phyloP scores from a whole-genome alignment of 2,113 vertebrate species.

The Isichthys henryi region DNA sequence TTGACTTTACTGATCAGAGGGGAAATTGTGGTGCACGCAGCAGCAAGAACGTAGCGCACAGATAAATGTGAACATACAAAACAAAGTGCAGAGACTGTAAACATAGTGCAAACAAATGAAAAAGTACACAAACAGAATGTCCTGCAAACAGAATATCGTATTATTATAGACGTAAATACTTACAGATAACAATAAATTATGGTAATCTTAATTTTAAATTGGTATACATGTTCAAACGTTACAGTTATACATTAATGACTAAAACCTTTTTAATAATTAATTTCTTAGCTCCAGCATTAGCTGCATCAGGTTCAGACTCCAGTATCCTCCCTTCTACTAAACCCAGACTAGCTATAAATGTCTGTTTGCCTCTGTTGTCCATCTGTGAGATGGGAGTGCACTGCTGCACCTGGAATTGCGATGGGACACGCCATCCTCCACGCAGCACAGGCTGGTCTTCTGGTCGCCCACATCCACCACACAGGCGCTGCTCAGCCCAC shows the following conservation, averaged over 20 bases:
- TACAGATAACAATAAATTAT: not conserved
- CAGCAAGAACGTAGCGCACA: not conserved
- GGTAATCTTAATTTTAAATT: not conserved
- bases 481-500: slow-evolving; percentile 89
- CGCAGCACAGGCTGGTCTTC: slow-evolving; percentile 93
- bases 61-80: not conserved
- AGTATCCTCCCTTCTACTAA: not conserved
- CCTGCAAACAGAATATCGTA: not conserved
- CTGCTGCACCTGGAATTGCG: slow-evolving; percentile 78
- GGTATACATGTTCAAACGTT: not conserved
- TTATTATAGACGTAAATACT: not conserved
- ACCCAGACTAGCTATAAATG: not conserved
- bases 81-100: not conserved
- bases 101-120: not conserved
- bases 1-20: not conserved
- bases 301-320: not conserved
- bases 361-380: no score
- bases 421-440: slow-evolving; percentile 95
- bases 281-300: not conserved
- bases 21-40: not conserved
- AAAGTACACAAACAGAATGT: not conserved
- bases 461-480: slow-evolving; percentile 94
- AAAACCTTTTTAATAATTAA: not conserved
- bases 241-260: not conserved
- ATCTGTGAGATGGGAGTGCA: not conserved